Conservation (phyloP, 2,113 vertebrate genomes). For the Lamprotornis superbus region DNA sequence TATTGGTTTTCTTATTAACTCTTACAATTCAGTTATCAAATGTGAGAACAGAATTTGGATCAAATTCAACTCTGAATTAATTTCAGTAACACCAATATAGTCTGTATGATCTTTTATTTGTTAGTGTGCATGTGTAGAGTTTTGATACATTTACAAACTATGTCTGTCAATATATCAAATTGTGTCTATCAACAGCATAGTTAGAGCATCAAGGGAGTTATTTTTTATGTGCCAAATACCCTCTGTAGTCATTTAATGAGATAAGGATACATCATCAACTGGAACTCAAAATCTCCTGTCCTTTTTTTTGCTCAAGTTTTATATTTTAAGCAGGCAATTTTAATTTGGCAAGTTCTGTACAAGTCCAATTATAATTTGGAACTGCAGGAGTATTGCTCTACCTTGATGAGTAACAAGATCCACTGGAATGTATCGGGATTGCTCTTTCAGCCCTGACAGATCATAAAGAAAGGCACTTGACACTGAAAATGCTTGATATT, state of each 20-base stretch:
- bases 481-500: background rate
- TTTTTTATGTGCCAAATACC: background rate
- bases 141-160: background rate
- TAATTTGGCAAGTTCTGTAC: slow-evolving; percentile 48
- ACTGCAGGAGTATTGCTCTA: background rate
- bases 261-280: background rate
- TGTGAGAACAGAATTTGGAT: background rate
- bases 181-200: background rate
- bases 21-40: background rate
- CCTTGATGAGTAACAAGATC: slow-evolving; percentile 39
- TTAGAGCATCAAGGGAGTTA: background rate
- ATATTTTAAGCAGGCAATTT: slow-evolving; percentile 58
- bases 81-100: background rate
- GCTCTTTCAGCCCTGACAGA: slow-evolving; percentile 9
- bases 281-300: slow-evolving; percentile 14
- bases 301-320: slow-evolving; percentile 26
- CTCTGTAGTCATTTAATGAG: background rate
- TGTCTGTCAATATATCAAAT: background rate
- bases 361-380: slow-evolving; percentile 73
- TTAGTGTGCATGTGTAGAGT: background rate
- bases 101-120: background rate
- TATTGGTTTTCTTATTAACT: background rate
- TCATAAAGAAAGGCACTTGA: slow-evolving; percentile 15
- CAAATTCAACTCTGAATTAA: background rate
- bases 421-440: background rate